Evolutionary conservation across 2,113 vertebrate species (phyloP).

Genomic region (Megalops atlanticus): DNA sequence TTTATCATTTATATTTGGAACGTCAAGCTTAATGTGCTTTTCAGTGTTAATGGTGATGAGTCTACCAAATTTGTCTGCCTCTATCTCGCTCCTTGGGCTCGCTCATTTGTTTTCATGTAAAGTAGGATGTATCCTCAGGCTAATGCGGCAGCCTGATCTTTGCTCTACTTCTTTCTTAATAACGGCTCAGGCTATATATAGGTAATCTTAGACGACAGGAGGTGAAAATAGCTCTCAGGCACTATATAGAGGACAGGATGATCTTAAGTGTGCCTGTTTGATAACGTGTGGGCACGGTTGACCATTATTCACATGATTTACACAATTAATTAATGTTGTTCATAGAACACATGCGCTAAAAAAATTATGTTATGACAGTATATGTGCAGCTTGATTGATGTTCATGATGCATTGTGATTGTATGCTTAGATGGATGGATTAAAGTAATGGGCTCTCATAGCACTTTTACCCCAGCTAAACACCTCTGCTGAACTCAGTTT

Average conservation of each 20-base stretch:
- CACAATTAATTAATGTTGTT: too few species aligned
- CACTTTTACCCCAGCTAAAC: too few species aligned
- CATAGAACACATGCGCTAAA: too few species aligned
- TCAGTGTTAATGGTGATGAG: background rate
- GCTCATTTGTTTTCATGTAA: conserved; percentile 1
- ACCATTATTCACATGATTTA: background rate
- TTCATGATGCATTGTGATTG: too few species aligned
- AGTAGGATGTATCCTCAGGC: background rate
- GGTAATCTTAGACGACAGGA: conserved; percentile 14
- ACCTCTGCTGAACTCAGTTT: too few species aligned
- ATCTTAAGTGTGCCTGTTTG: conserved; percentile 9
- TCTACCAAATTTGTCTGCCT: background rate
- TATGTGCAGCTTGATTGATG: too few species aligned
- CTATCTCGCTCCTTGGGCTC: background rate
- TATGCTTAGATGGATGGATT: too few species aligned
- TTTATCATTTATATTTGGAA: too few species aligned
- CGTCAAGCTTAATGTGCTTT: too few species aligned
- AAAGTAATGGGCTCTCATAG: too few species aligned
- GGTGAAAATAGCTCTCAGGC: conserved; percentile 16
- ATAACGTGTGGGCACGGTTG: background rate
- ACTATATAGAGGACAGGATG: conserved; percentile 4
- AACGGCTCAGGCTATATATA: conserved; percentile 32
- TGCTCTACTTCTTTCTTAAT: conserved; percentile 31
- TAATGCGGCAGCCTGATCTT: conserved; percentile 13
- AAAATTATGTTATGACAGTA: too few species aligned